Conservation (phyloP, 2,888 invertebrate genomes). For the Chalcosyrphus nemorum region DNA sequence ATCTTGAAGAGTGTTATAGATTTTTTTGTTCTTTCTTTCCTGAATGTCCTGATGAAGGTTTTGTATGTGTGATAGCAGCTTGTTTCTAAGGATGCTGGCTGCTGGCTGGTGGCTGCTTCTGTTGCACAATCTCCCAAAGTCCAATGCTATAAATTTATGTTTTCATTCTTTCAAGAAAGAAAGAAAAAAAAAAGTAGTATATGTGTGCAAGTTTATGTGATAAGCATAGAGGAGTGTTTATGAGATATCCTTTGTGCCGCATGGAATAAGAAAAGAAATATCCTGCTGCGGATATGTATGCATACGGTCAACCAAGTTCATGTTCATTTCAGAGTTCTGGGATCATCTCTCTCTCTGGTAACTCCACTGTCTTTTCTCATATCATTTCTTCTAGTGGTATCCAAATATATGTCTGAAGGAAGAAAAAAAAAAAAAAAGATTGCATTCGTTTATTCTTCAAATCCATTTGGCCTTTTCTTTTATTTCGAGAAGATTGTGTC, state of each 20-base stretch:
- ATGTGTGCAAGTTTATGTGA: conserved; percentile 58
- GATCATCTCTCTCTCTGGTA: conserved; percentile 18
- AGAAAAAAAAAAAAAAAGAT: too few relatives aligned
- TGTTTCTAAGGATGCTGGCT: conserved; percentile 4
- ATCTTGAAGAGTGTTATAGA: too few relatives aligned
- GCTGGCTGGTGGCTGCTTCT: conserved; percentile 33
- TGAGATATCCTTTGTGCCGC: conserved; percentile 67
- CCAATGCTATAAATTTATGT: conserved; percentile 65
- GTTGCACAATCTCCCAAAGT: conserved; percentile 60
- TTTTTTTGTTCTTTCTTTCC: conserved; percentile 1
- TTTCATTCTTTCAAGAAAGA: too few relatives aligned
- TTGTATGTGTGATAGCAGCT: conserved; percentile 21
- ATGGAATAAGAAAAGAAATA: conserved; percentile 45
- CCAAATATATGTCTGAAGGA: conserved; percentile 51
- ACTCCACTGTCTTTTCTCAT: conserved; percentile 19
- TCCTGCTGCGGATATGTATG: conserved; percentile 42
- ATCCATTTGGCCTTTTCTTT: conserved; percentile 64
- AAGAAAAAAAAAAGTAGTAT: too few relatives aligned
- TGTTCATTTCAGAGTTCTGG: conserved; percentile 43
- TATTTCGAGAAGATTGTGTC: conserved; percentile 42
- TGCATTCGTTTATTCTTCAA: conserved; percentile 61
- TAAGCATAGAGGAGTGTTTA: conserved; percentile 68
- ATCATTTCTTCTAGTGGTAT: conserved; percentile 28
- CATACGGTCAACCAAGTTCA: conserved; percentile 71
- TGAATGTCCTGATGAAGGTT: neutral